phyloP scores from a whole-genome alignment of 2,888 invertebrate species.

The Xestia sexstrigata region DNA sequence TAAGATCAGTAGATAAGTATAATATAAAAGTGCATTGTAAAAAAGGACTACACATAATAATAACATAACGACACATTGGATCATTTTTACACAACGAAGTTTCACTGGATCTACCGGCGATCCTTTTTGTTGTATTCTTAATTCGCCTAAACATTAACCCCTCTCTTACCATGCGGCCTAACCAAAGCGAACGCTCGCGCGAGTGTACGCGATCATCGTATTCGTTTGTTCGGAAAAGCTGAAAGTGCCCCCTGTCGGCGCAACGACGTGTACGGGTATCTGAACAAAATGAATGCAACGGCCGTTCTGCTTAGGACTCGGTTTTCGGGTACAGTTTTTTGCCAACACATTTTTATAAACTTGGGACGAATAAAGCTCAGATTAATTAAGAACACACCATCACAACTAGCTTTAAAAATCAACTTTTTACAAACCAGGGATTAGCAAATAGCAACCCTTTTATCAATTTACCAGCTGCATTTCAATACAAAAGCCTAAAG shows the following conservation, averaged over 20 bases:
- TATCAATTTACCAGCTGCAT: slow-evolving; percentile 26
- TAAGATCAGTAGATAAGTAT: slow-evolving; percentile 44
- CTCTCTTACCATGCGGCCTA: not conserved
- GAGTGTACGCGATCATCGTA: not conserved
- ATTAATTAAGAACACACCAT: slow-evolving; percentile 20
- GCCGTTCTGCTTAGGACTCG: not conserved
- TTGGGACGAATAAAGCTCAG: not conserved
- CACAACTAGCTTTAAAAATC: slow-evolving; percentile 22
- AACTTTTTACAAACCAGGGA: slow-evolving; percentile 23
- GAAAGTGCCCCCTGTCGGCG: not conserved
- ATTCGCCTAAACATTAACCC: not conserved
- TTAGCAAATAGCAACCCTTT: not conserved
- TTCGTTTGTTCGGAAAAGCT: not conserved
- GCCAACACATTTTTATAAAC: not conserved
- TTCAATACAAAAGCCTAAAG: slow-evolving; percentile 20
- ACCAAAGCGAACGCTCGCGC: not conserved
- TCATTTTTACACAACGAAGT: slow-evolving; percentile 22
- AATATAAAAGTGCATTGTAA: slow-evolving; percentile 46
- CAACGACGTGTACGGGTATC: not conserved
- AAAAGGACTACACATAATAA: slow-evolving; percentile 40
- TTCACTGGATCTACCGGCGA: slow-evolving; percentile 34
- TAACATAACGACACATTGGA: slow-evolving; percentile 27
- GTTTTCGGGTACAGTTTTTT: not conserved
- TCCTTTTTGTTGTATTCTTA: not conserved
- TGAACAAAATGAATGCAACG: not conserved